Conservation (phyloP, 2,113 vertebrate species). For the Malurus alboscapulatus region DNA sequence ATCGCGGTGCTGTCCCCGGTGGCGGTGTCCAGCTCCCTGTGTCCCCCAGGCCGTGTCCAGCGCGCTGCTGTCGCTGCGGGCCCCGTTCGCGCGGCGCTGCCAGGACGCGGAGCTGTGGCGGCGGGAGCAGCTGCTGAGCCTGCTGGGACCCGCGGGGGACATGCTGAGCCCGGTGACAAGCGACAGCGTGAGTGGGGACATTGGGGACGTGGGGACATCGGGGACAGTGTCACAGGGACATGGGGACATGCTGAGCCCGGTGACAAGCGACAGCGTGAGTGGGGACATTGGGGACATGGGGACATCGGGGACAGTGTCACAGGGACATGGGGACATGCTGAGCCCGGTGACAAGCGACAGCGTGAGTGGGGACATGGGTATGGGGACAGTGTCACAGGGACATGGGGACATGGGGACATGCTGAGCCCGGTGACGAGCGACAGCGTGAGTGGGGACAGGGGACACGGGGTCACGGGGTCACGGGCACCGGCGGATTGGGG, state of each 20-base stretch:
- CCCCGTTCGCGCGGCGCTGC: conserved; percentile 85
- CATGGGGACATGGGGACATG: too few relatives aligned
- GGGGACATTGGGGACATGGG: background rate
- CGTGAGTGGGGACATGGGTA: too few relatives aligned
- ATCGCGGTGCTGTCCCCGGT: too few relatives aligned
- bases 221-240: too few relatives aligned
- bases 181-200: conserved; percentile 77
- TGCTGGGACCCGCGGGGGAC: conserved; percentile 76
- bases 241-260: background rate
- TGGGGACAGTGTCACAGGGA: too few relatives aligned
- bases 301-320: too few relatives aligned
- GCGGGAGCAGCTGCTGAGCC: conserved; percentile 86
- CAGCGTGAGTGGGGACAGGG: too few relatives aligned
- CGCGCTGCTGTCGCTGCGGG: conserved; percentile 84
- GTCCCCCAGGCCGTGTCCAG: conserved; percentile 80
- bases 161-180: conserved; percentile 85
- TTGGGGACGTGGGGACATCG: background rate
- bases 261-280: background rate
- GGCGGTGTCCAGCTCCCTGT: too few relatives aligned
- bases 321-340: background rate
- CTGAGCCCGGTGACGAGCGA: too few relatives aligned
- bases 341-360: too few relatives aligned
- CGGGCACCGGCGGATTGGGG: too few relatives aligned
- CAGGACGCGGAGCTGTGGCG: conserved; percentile 88
- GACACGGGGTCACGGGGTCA: too few relatives aligned